A percentile compares a stretch with the other conserved stretches of the same genome.
Conservation (phyloP, 2,888 invertebrate genomes). For the Cancer borealis region DNA sequence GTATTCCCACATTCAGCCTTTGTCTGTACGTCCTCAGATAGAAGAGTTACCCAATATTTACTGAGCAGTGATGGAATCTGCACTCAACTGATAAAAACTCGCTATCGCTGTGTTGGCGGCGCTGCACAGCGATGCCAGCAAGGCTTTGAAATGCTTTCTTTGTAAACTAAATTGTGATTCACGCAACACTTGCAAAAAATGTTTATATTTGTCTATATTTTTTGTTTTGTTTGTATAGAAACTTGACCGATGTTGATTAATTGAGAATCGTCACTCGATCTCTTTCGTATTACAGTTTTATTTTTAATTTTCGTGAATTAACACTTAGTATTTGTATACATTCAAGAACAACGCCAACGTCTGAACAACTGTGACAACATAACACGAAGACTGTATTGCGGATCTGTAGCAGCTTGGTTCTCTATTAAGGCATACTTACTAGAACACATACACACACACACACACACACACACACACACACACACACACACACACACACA, state of each 20-base stretch:
- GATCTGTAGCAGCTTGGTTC: no score
- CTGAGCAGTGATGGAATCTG: not conserved
- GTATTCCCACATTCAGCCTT: not conserved
- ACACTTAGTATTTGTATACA: not conserved
- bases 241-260: not conserved
- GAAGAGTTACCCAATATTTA: not conserved
- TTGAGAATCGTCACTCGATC: not conserved
- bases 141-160: not conserved
- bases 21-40: not conserved
- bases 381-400: no score
- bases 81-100: not conserved
- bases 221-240: not conserved
- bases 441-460: not conserved
- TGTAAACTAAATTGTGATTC: not conserved
- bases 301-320: not conserved
- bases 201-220: not conserved
- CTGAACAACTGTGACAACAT: no score
- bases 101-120: not conserved
- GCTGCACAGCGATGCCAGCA: not conserved
- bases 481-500: conserved; percentile 47
- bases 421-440: not conserved
- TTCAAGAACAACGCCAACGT: no score
- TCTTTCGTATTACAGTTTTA: not conserved
- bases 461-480: conserved; percentile 47
- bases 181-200: not conserved